Percentiles rank a stretch among this genome's conserved stretches.
These are phyloP conservation scores for Neuroscelio doddi DNA, from an alignment of 2,888 invertebrate genomes.

Conservation along the genomic window DNA sequence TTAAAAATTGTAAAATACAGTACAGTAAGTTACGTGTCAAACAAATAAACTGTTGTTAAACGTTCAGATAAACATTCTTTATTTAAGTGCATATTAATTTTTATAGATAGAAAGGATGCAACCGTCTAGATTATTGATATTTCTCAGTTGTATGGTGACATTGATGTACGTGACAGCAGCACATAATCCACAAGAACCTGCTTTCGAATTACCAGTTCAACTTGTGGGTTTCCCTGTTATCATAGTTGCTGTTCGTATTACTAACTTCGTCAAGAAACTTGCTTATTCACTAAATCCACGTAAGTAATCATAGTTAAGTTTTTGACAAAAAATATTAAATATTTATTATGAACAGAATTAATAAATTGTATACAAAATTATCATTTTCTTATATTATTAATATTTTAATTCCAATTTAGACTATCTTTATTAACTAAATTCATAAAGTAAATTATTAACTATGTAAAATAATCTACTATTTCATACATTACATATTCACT, in stretches of 20 bases:
- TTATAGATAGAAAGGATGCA: slow-evolving; percentile 57
- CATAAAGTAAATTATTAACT: too few species aligned
- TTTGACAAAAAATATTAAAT: too few species aligned
- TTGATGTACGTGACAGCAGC: slow-evolving; percentile 59
- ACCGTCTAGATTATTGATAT: slow-evolving; percentile 53
- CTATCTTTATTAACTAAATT: too few species aligned
- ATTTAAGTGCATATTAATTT: not conserved
- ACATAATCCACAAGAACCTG: slow-evolving; percentile 73
- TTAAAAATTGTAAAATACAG: too few species aligned
- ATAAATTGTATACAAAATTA: too few species aligned
- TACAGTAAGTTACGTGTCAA: too few species aligned
- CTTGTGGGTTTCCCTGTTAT: slow-evolving; percentile 89
- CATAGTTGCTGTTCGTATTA: slow-evolving; percentile 82
- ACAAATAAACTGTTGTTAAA: too few species aligned
- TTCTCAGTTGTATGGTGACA: slow-evolving; percentile 58
- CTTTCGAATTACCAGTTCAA: slow-evolving; percentile 87
- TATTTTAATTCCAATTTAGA: too few species aligned
- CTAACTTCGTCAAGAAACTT: slow-evolving; percentile 88
- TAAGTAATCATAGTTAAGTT: slow-evolving; percentile 65
- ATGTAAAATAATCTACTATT: too few species aligned
- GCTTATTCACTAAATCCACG: slow-evolving; percentile 88
- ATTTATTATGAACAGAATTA: too few species aligned
- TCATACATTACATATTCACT: too few species aligned
- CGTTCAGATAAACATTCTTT: not conserved
- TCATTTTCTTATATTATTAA: too few species aligned